Base-by-base conservation (phyloP, 2,113 vertebrate species). In the Oceanites oceanicus region DNA sequence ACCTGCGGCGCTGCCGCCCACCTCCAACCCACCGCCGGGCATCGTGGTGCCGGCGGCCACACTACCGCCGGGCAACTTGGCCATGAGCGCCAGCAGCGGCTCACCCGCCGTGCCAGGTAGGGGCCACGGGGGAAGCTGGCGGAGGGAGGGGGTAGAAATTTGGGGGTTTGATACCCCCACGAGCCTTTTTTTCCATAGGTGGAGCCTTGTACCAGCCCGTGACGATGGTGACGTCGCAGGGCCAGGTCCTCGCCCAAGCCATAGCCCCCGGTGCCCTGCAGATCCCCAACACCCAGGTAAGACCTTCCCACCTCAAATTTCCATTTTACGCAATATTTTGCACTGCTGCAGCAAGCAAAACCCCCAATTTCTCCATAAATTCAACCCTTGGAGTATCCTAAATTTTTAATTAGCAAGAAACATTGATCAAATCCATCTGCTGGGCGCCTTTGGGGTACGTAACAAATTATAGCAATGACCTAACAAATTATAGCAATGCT, bases 191-290 rank as follows among this genome's bases (percentile, higher is more conserved):
- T 21, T 15, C 13, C 10, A 0, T 1, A 97, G 96, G 99, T 98
- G 99, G 99, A 98, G 98, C 99, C 86, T 95, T 99, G 98, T 99
- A 99, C 98, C 99, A 99, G 98, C 99, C 99, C 1, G 99, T 99
- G 99, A 98, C 99, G 9, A 99, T 99, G 99, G 99, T 99, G 98
- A 99, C 99, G 82, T 99, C 99, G 67, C 99, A 99, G 98, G 99
- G 99, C 97, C 99, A 99, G 98, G 99, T 99, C 97, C 98, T 99
- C 90, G 98, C 99, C 90, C 99, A 99, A 97, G 98, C 98, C 93
- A 98, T 99, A 90, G 98, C 99, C 81, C 99, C 99, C 59, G 98
- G 99, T 95, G 98, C 99, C 97, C 99, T 99, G 97, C 99, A 99
- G 98, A 98, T 99, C 98, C 99, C 99, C 98, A 99, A 98, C 42